Base-by-base conservation (phyloP, 2,113 vertebrate species). In the Micromys minutus region DNA sequence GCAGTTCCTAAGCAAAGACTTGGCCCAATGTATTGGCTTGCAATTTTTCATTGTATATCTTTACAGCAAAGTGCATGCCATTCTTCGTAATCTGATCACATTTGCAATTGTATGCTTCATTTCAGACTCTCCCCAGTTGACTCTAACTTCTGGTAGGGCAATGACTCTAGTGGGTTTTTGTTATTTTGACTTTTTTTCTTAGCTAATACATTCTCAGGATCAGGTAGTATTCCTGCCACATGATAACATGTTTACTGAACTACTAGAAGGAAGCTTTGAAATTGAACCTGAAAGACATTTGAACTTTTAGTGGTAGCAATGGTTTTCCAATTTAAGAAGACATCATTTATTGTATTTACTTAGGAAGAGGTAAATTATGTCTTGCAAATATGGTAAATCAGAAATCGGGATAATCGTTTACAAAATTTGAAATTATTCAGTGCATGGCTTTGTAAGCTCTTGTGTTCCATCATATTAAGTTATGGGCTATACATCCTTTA, bases 1-100 rank as follows among this genome's bases (percentile, higher is more conserved):
- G 21, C 9, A 6, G 3, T 15, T 36, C 69, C 65, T 87, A 24
- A 42, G 19, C 6, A n/a, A 24, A 34, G 45, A 17, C 8, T 42
- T 22, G 36, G 15, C n/a, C 69, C 6, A 0, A 2, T 1, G 47
- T 4, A 5, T 22, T 0, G 26, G 34, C 36, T 42, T 47, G 1
- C 5, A 0, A 4, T 47, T 1, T 21, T 45, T 31, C 10, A 1
- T 0, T 19, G 9, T 36, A 0, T 61, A 9, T 55, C 19, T 72
- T 55, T 34, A 26, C 6, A 83, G 4, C 36, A 45, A 57, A 13
- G 85, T 6, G 2, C 3, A 0, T 26, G 19, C 6, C 21, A 1
- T 29, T 71, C 45, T 42, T 34, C 10, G 52, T 34, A 72, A 63
- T 6, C 47, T 50, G 16, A 39, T 31, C 34, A 24, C 17, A 5